A percentile compares a stretch with the other conserved stretches of the same genome.
Conservation (phyloP, 2,888 invertebrate genomes). For the Tetragnatha montana region DNA sequence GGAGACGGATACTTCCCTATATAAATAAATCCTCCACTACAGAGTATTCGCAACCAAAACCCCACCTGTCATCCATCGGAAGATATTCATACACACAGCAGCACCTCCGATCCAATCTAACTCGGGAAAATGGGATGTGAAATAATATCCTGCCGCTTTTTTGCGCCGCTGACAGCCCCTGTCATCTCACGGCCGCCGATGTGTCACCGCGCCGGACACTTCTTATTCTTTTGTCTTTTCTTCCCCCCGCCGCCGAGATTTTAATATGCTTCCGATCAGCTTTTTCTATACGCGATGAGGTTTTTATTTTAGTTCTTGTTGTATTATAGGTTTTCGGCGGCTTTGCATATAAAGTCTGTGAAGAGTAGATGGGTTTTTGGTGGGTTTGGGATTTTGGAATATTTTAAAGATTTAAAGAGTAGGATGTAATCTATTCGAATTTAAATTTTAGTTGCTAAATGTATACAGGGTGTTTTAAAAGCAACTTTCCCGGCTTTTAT, state of each 20-base stretch:
- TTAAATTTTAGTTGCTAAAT: too few species aligned
- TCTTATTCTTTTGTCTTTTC: constrained; percentile 56
- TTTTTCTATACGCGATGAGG: not conserved
- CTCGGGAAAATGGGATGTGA: constrained; percentile 26
- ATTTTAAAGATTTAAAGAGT: too few species aligned
- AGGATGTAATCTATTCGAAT: too few species aligned
- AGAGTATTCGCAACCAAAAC: not conserved
- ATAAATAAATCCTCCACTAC: not conserved
- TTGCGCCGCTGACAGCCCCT: constrained; percentile 52
- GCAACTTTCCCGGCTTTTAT: too few species aligned
- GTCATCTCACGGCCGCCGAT: constrained; percentile 47
- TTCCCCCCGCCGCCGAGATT: constrained; percentile 14
- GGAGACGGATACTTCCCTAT: too few species aligned
- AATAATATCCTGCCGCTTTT: constrained; percentile 31
- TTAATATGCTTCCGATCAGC: constrained; percentile 46
- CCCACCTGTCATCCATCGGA: not conserved
- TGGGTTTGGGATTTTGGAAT: too few species aligned
- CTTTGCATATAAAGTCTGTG: too few species aligned
- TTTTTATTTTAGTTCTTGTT: not conserved
- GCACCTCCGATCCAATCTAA: not conserved
- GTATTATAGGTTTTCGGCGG: not conserved
- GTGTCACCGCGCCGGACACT: constrained; percentile 62
- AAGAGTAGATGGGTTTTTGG: too few species aligned
- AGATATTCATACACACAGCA: not conserved
- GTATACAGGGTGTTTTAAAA: too few species aligned